Evolutionary conservation across 2,888 invertebrate genomes (phyloP).

Genomic region (Macrophya annulata): DNA sequence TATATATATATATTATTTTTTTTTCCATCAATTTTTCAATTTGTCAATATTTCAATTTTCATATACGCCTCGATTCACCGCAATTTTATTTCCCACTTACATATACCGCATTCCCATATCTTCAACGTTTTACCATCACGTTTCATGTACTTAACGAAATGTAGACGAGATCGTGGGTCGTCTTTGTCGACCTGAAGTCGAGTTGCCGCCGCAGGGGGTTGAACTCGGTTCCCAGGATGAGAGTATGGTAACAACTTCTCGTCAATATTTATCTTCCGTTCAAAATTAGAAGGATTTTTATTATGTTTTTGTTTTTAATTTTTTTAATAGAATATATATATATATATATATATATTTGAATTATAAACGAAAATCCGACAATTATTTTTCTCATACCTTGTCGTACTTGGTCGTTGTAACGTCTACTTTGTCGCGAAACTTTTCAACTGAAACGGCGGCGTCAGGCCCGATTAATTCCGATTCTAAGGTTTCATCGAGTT

Average conservation of each 20-base stretch:
- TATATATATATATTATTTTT: no score
- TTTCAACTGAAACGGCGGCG: background rate
- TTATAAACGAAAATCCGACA: no score
- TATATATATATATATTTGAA: no score
- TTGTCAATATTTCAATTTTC: background rate
- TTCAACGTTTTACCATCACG: slow-evolving; percentile 17
- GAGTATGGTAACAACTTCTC: background rate
- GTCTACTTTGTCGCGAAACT: background rate
- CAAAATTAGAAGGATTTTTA: background rate
- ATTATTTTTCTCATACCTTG: background rate
- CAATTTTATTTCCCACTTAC: background rate
- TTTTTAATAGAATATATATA: no score
- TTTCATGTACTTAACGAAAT: slow-evolving; percentile 15
- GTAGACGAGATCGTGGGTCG: background rate
- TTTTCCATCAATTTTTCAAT: background rate
- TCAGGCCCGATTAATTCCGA: background rate
- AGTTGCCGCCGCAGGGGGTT: background rate
- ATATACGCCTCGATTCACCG: background rate
- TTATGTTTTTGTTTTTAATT: no score
- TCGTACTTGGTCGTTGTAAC: background rate
- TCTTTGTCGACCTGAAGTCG: slow-evolving; percentile 4
- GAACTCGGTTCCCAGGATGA: background rate
- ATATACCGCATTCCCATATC: slow-evolving; percentile 29
- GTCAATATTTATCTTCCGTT: background rate
- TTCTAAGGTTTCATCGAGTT: background rate